phyloP scores from a whole-genome alignment of 2,113 vertebrate species.

The Myotis davidii region DNA sequence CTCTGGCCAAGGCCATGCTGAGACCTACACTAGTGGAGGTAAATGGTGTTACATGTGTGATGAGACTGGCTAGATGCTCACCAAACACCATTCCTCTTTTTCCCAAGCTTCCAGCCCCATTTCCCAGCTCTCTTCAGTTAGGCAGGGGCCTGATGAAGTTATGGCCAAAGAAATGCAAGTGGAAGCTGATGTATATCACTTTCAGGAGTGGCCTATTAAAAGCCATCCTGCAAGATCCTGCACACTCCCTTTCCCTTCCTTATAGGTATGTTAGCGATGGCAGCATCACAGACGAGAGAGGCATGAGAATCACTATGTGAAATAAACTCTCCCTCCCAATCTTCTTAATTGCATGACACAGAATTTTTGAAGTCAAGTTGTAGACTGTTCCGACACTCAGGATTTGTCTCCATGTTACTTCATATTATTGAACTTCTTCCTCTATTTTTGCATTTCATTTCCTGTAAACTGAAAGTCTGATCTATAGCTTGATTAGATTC shows the following conservation, averaged over 20 bases:
- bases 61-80: background rate
- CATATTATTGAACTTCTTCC: background rate
- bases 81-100: background rate
- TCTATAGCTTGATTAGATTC: background rate
- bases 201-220: background rate
- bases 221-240: background rate
- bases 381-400: background rate
- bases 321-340: background rate
- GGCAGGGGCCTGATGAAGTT: background rate
- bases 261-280: background rate
- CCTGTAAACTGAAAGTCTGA: background rate
- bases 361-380: background rate
- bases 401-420: background rate
- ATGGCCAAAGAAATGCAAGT: background rate
- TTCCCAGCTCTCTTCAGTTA: background rate
- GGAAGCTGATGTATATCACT: background rate
- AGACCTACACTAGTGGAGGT: background rate
- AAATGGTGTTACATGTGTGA: background rate
- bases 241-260: background rate
- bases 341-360: background rate
- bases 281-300: background rate
- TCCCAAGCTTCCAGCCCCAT: background rate
- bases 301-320: too few species aligned
- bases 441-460: slow-evolving; percentile 1
- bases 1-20: background rate